Base-by-base conservation (phyloP, 23 tunicate species). In the Clavelina lepadiformis region DNA sequence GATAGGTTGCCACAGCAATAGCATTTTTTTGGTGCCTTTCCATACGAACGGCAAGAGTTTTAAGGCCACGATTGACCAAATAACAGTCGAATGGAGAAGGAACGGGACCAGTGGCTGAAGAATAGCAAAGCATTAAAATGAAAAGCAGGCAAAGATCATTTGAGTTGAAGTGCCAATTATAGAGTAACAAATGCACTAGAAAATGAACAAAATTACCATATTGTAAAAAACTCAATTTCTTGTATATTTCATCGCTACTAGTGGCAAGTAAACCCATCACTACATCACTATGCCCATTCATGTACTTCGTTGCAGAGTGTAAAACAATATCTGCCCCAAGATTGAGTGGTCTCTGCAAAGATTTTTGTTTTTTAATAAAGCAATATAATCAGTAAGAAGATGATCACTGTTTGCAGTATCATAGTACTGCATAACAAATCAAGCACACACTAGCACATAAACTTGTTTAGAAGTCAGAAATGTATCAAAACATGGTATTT, bases 281-380 rank as follows among this genome's bases (percentile, higher is more conserved):
- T 4, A 93, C 98, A 63, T 93, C 98, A 58, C 83, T 83, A 47
- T 93, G 98, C 11, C 98, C 98, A 68, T 93, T 93, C 98, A 93
- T 85, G 77, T 93, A 93, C 36, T 93, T 93, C 1, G 98, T 93
- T 29, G 98, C 98, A 0, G 98, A 93, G 54, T 93, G 94, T 64
- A 77, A 20, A 32, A 77, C 89, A 0, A 93, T 73, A 56, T 93
- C 98, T 28, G 94, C 98, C 2, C 98, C 98, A 68, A 52, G 70
- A 22, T 55, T 60, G 31, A 93, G 65, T 23, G 98, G 98, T 5
- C 98, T 77, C 98, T 93, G 77, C 18, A 70, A 71, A 54, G 27
- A 63, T n/a, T n/a, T n/a, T n/a, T n/a, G n/a, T n/a, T n/a, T n/a
- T n/a, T n/a, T n/a, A n/a, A n/a, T n/a, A n/a, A n/a, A n/a, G n/a